These are phyloP conservation scores for Drosophila mauritiana DNA, from an alignment of 1,140 invertebrate genomes.

Conservation along the genomic window DNA sequence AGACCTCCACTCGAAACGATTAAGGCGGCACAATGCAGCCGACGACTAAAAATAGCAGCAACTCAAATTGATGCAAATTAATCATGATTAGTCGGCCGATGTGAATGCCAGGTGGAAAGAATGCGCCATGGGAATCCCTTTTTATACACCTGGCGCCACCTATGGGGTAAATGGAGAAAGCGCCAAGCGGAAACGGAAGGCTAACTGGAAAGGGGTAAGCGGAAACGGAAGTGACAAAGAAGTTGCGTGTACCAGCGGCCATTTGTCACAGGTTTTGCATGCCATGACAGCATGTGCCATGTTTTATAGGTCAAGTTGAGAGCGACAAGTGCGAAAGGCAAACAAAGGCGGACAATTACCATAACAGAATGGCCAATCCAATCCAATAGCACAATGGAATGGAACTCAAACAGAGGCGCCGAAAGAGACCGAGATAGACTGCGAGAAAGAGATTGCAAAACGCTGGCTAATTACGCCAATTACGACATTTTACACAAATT, in stretches of 20 bases:
- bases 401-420: slow-evolving; percentile 30
- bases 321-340: slow-evolving; percentile 40
- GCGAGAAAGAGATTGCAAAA: slow-evolving; percentile 40
- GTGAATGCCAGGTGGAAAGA: slow-evolving; percentile 32
- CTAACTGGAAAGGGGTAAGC: neutral
- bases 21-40: slow-evolving; percentile 22
- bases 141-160: slow-evolving; percentile 48
- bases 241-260: slow-evolving; percentile 21
- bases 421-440: slow-evolving; percentile 22
- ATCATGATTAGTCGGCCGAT: slow-evolving; percentile 69
- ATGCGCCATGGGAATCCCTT: slow-evolving; percentile 24
- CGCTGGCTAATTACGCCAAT: slow-evolving; percentile 74
- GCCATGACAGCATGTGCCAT: neutral
- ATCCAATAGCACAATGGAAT: slow-evolving; percentile 50
- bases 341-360: slow-evolving; percentile 60
- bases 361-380: slow-evolving; percentile 44
- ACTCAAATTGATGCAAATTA: slow-evolving; percentile 79
- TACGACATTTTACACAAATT: slow-evolving; percentile 64
- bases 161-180: neutral
- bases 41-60: slow-evolving; percentile 62
- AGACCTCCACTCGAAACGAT: slow-evolving; percentile 9
- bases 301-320: slow-evolving; percentile 69
- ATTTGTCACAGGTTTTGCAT: slow-evolving; percentile 51
- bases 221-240: slow-evolving; percentile 39
- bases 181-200: slow-evolving; percentile 10